A percentile compares a stretch with the other conserved stretches of the same genome.
Conservation (phyloP, 2,113 vertebrate species). For the Tichodroma muraria region DNA sequence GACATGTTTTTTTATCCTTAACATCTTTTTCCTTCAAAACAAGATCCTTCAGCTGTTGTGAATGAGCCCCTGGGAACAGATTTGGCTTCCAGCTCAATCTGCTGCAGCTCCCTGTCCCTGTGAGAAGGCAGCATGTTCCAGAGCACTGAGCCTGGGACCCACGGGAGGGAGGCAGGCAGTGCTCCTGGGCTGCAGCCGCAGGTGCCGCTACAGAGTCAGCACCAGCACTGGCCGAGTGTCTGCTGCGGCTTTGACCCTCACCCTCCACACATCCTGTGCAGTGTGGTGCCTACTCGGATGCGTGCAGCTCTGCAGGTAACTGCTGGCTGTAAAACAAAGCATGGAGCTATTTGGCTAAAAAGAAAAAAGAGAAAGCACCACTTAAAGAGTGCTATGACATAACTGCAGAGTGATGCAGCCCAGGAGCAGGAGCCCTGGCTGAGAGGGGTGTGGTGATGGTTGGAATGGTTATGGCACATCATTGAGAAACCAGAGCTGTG, state of each 20-base stretch:
- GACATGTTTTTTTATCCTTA: background rate
- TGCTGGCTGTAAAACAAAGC: background rate
- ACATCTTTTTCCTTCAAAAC: conserved; percentile 11
- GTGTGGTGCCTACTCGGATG: background rate
- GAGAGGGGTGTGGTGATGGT: background rate
- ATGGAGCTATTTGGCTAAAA: background rate
- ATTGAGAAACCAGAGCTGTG: background rate
- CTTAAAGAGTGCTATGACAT: background rate
- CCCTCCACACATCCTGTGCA: background rate
- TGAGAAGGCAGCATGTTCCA: background rate
- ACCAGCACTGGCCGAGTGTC: background rate
- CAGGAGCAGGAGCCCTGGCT: background rate
- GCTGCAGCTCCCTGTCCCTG: background rate
- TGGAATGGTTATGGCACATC: background rate
- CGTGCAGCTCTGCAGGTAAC: background rate
- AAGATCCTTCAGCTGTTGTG: background rate
- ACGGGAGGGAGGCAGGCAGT: background rate
- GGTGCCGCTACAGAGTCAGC: background rate
- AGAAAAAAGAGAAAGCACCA: background rate
- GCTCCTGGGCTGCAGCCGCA: background rate
- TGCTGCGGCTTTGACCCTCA: background rate
- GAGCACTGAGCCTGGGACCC: background rate
- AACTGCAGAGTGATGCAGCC: background rate
- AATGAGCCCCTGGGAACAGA: background rate
- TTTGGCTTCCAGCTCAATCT: background rate